Percentiles rank a stretch among this genome's conserved stretches.
These are phyloP conservation scores for Bugula neritina DNA, from an alignment of 2,888 invertebrate genomes.

Conservation along the genomic window DNA sequence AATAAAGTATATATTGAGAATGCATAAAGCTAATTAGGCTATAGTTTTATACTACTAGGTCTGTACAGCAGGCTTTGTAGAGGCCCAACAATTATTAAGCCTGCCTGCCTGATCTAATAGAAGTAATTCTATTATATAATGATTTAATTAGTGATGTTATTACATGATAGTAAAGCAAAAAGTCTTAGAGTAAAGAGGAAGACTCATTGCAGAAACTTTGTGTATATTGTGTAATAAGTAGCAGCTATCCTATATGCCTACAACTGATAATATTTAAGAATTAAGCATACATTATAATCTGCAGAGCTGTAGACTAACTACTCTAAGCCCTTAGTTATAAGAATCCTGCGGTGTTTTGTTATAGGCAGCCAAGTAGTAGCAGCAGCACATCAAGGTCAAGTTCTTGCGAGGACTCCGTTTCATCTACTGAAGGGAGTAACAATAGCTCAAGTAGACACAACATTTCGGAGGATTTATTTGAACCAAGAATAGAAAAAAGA, in stretches of 20 bases:
- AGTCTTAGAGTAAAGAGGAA: neutral
- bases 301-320: no score
- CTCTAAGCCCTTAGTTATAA: no score
- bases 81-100: no score
- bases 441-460: no score
- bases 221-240: conserved; percentile 11
- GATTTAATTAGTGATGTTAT: neutral
- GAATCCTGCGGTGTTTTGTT: conserved; percentile 23
- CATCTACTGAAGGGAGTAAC: neutral
- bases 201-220: neutral
- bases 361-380: conserved; percentile 8
- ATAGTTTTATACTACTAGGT: no score
- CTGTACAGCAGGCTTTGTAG: no score
- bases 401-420: neutral
- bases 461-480: no score
- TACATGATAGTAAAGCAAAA: neutral
- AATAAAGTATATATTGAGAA: no score
- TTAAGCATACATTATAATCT: no score
- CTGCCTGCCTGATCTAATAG: no score
- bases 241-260: neutral
- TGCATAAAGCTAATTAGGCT: no score
- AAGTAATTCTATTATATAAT: neutral
- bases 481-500: no score
- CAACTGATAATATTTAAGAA: neutral
- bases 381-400: neutral